A percentile compares a stretch with the other conserved stretches of the same genome.
These are phyloP conservation scores for Rhynchonycteris naso DNA, from an alignment of 2,797 vertebrate species.

Conservation along the genomic window DNA sequence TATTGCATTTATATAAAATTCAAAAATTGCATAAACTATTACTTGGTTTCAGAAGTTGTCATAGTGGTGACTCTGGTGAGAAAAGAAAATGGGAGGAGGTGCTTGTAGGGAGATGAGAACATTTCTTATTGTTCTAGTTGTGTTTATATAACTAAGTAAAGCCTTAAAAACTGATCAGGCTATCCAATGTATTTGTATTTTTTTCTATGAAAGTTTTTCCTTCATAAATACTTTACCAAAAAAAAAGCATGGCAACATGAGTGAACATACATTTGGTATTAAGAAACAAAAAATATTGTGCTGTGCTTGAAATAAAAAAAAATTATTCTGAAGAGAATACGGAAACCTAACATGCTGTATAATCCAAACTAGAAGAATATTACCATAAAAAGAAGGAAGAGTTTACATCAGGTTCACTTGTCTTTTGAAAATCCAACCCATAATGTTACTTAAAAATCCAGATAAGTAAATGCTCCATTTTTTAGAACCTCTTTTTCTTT, in stretches of 20 bases:
- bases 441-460: background rate
- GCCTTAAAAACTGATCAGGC: background rate
- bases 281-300: constrained; percentile 40
- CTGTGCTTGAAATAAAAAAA: background rate
- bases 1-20: background rate
- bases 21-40: background rate
- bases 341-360: background rate
- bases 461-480: background rate
- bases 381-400: background rate
- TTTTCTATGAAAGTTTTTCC: background rate
- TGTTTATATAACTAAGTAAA: background rate
- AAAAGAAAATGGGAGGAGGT: background rate
- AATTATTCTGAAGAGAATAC: background rate
- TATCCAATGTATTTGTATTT: background rate
- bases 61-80: background rate
- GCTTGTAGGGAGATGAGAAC: background rate
- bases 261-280: background rate
- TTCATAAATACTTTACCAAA: background rate
- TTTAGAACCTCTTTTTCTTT: background rate
- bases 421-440: background rate
- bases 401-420: background rate
- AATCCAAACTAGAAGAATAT: background rate
- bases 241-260: background rate
- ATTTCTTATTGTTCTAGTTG: background rate
- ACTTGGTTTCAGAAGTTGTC: background rate